Evolutionary conservation across 2,113 vertebrate species (phyloP), one percentile per base, ranked within the genome.

Genomic region (Seriola dumerili): DNA sequence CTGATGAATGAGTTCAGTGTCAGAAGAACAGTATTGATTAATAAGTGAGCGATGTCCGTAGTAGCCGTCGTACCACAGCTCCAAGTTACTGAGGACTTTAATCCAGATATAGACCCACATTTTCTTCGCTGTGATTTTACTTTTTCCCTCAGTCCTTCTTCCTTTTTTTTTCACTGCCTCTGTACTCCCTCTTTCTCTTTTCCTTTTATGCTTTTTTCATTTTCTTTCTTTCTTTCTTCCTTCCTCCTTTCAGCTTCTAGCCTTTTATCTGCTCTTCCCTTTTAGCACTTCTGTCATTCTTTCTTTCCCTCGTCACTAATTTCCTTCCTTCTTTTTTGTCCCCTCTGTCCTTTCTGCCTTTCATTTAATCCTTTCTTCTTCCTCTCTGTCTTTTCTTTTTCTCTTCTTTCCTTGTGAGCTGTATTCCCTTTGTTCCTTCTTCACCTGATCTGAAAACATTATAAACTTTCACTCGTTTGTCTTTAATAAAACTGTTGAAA

Each of bases 41-140:
- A 92, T 77, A 76, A 40, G 67, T 25, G 23, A 36, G 40, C 2
- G 69, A 34, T 38, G 88, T 0, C 87, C 80, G 68, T 66, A 42
- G 2, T 11, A 42, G 7, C 9, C 40, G 8, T 42, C 8, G 21
- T 21, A 8, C 50, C 50, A 52, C 13, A 1, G 50, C 19, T 52
- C 50, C n/a, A 8, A 21, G 50, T 21, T 52, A 19, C 48, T 19
- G 16, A 50, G 16, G 5, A 52, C 50, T 9, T 52, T 2, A 50
- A 9, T 21, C 14, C 46, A 16, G 13, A 48, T 1, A 5, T 16
- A 17, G 4, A 16, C 3, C 14, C 3, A 48, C 4, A 17, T 5
- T 5, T 5, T 4, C 46, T 48, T 17, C 17, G 1, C 46, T 17
- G 10, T 44, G 11, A 44, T 11, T 44, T 13, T 44, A 14, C 44